Evolutionary conservation across 2,797 vertebrate genomes (phyloP).

Genomic region (Poliocrania exsul): DNA sequence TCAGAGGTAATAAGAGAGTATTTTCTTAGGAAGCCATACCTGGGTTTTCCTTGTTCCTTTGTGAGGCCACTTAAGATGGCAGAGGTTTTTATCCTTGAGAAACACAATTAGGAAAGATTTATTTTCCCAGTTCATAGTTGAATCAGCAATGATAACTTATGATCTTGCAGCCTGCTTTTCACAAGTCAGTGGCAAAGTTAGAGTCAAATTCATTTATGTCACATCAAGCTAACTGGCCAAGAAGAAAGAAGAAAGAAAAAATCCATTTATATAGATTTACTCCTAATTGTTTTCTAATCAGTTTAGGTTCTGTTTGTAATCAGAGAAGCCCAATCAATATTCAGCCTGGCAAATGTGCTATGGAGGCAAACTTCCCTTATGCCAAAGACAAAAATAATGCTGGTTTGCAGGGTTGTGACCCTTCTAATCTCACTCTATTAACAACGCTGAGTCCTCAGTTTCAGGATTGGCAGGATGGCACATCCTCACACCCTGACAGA

Average conservation of each 20-base stretch:
- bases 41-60: neutral
- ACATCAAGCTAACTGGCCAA: neutral
- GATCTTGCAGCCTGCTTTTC: neutral
- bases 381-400: neutral
- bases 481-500: fast-evolving
- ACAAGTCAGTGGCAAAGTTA: neutral
- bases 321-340: neutral
- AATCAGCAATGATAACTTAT: neutral
- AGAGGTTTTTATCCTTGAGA: neutral
- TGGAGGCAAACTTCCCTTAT: neutral
- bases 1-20: neutral
- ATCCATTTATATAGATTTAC: neutral
- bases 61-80: neutral
- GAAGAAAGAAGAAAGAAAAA: neutral
- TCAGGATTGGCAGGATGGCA: neutral
- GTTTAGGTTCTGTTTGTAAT: neutral
- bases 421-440: neutral
- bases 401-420: neutral
- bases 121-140: neutral
- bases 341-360: neutral
- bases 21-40: neutral
- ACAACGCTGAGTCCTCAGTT: neutral
- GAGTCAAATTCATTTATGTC: neutral
- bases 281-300: slow-evolving; percentile 33
- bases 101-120: neutral